phyloP scores from a whole-genome alignment of 2,797 vertebrate genomes.

The Ctenosaura bakeri region DNA sequence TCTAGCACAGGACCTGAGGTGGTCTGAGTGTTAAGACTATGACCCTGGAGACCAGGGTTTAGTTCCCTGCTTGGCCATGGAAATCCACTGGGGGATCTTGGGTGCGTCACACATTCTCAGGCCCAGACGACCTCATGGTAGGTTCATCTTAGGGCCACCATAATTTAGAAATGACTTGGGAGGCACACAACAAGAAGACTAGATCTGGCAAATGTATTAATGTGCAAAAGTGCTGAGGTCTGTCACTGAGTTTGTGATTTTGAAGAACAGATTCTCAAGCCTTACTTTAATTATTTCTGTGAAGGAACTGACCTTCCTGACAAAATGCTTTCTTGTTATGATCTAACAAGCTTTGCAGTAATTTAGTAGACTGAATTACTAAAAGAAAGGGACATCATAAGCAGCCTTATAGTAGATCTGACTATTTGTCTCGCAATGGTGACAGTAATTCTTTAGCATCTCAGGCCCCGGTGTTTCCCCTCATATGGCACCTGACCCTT shows the following conservation, averaged over 20 bases:
- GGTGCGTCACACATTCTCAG: no score
- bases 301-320: neutral
- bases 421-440: neutral
- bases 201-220: neutral
- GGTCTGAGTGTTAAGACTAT: no score
- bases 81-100: no score
- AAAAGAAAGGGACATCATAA: neutral
- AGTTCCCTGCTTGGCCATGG: no score
- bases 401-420: neutral
- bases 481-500: neutral
- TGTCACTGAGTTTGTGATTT: neutral
- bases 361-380: neutral
- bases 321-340: neutral
- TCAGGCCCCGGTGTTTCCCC: neutral
- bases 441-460: no score
- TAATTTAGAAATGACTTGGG: no score
- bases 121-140: no score
- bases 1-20: no score
- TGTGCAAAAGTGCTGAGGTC: neutral
- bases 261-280: neutral
- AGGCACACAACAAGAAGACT: neutral
- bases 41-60: no score
- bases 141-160: no score
- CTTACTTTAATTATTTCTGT: neutral
- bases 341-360: neutral